Percentiles rank a stretch among this genome's conserved stretches.
Conservation (phyloP, 2,113 vertebrate genomes). For the Andinoacara biseriatus region DNA sequence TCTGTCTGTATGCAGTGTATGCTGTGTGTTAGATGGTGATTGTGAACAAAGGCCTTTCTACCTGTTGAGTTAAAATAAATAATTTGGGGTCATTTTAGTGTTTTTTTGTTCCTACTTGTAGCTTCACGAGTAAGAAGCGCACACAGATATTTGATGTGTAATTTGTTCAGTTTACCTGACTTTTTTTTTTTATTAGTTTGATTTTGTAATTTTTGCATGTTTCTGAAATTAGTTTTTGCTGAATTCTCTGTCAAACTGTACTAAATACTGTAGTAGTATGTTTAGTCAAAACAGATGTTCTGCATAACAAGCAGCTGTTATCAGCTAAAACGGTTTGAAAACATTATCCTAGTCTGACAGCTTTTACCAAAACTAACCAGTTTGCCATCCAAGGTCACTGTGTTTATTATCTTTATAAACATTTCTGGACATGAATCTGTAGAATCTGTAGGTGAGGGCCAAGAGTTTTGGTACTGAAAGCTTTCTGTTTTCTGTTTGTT, state of each 20-base stretch:
- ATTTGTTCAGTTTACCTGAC: neutral
- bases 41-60: conserved; percentile 3
- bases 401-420: neutral
- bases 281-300: too few species aligned
- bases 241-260: neutral
- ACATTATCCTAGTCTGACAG: too few species aligned
- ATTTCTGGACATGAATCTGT: neutral
- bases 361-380: neutral
- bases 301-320: neutral
- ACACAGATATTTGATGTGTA: neutral
- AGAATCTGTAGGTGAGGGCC: neutral
- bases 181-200: neutral
- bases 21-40: neutral
- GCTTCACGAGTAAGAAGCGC: neutral
- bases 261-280: neutral
- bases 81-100: neutral
- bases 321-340: neutral
- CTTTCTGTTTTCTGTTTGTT: neutral
- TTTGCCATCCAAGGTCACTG: neutral
- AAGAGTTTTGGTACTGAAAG: neutral
- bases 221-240: neutral
- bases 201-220: neutral
- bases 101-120: neutral
- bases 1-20: neutral
- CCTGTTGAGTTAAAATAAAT: neutral